phyloP scores from a whole-genome alignment of 2,888 invertebrate species.

The Empis livida region DNA sequence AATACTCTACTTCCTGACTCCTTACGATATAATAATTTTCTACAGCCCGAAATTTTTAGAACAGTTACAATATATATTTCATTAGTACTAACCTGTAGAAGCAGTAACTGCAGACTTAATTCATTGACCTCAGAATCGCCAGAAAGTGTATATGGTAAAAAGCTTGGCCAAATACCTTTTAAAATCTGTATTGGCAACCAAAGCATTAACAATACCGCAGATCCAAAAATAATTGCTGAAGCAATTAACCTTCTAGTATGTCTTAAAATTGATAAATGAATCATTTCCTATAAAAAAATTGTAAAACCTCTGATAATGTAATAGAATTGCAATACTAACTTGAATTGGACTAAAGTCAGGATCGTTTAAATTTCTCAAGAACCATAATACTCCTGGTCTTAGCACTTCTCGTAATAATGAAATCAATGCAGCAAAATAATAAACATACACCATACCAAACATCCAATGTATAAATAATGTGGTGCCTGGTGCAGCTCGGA shows the following conservation, averaged over 20 bases:
- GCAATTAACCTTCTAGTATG: slow-evolving; percentile 84
- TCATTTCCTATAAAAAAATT: slow-evolving; percentile 65
- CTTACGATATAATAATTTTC: no score
- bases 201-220: slow-evolving; percentile 87
- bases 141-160: slow-evolving; percentile 89
- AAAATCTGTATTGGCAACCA: slow-evolving; percentile 89
- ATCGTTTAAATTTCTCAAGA: slow-evolving; percentile 93
- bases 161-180: slow-evolving; percentile 66
- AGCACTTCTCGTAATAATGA: slow-evolving; percentile 83
- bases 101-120: slow-evolving; percentile 78
- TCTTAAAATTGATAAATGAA: slow-evolving; percentile 83
- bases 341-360: slow-evolving; percentile 99
- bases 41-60: no score
- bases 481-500: slow-evolving; percentile 85
- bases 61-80: no score
- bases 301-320: not conserved
- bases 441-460: slow-evolving; percentile 97
- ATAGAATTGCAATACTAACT: slow-evolving; percentile 34
- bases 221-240: slow-evolving; percentile 92
- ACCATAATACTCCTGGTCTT: slow-evolving; percentile 96
- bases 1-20: no score
- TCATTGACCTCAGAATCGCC: slow-evolving; percentile 84
- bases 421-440: slow-evolving; percentile 97
- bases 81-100: slow-evolving; percentile 53
- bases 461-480: slow-evolving; percentile 98